phyloP scores from a whole-genome alignment of 2,113 vertebrate species.

The Rhizomys pruinosus region DNA sequence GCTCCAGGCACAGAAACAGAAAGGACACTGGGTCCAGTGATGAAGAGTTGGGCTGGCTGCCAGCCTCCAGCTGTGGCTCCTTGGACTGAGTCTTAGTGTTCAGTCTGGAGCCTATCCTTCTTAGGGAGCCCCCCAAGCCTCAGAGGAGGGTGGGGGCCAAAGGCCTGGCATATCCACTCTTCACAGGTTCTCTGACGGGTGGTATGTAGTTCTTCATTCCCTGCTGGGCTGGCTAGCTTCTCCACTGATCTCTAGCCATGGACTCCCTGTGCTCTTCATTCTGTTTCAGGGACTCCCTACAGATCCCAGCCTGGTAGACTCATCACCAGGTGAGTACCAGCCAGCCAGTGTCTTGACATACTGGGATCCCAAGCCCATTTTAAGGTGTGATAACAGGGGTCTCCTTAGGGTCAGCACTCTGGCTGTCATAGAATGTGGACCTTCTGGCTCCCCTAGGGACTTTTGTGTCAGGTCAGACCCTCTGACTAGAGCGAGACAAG shows the following conservation, averaged over 20 bases:
- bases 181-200: accelerated
- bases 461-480: neutral
- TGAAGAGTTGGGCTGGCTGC: accelerated
- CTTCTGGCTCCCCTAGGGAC: neutral
- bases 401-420: neutral
- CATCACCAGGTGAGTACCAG: neutral
- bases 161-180: neutral
- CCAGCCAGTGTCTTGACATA: neutral
- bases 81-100: neutral
- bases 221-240: neutral
- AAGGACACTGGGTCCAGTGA: too few species aligned
- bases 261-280: too few species aligned
- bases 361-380: neutral
- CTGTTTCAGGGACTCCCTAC: neutral
- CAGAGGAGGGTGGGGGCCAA: neutral
- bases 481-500: neutral
- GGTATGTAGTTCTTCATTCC: neutral
- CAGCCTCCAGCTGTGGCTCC: neutral
- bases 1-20: neutral
- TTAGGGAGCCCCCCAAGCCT: neutral
- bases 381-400: neutral
- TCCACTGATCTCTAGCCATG: accelerated
- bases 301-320: neutral
- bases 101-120: accelerated
- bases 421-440: neutral